Evolutionary conservation across 2,888 invertebrate species (phyloP).

Genomic region (Agapostemon virescens): DNA sequence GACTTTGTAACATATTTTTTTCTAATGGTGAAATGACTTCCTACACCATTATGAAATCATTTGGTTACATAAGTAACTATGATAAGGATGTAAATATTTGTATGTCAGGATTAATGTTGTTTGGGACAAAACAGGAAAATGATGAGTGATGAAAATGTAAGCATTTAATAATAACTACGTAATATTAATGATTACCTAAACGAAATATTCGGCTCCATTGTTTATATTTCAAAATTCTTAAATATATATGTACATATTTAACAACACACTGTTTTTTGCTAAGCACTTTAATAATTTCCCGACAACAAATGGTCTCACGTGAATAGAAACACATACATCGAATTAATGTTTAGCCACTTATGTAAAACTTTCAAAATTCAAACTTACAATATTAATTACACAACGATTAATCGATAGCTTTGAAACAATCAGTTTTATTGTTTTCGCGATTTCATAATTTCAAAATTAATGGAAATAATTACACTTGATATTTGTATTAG

Average conservation of each 20-base stretch:
- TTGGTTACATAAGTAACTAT: constrained; percentile 17
- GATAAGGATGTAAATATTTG: neutral
- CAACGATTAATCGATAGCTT: neutral
- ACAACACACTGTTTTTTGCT: neutral
- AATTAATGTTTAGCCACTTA: neutral
- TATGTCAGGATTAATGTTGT: neutral
- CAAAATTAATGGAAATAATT: constrained; percentile 20
- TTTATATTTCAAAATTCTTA: neutral
- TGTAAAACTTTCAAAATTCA: neutral
- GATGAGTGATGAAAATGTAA: neutral
- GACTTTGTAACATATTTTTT: neutral
- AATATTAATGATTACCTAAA: neutral
- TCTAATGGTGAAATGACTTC: neutral
- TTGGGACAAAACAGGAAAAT: neutral
- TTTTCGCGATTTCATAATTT: neutral
- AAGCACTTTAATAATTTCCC: neutral
- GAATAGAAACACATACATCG: neutral
- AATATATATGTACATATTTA: neutral
- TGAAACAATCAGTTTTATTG: neutral
- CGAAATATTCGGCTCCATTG: neutral
- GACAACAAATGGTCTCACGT: neutral
- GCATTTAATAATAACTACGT: too few species aligned
- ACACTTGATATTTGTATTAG: constrained; percentile 6
- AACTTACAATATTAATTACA: neutral
- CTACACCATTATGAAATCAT: constrained; percentile 13